These are phyloP conservation scores for Nettapus auritus DNA, from an alignment of 2,113 vertebrate genomes.

Conservation along the genomic window DNA sequence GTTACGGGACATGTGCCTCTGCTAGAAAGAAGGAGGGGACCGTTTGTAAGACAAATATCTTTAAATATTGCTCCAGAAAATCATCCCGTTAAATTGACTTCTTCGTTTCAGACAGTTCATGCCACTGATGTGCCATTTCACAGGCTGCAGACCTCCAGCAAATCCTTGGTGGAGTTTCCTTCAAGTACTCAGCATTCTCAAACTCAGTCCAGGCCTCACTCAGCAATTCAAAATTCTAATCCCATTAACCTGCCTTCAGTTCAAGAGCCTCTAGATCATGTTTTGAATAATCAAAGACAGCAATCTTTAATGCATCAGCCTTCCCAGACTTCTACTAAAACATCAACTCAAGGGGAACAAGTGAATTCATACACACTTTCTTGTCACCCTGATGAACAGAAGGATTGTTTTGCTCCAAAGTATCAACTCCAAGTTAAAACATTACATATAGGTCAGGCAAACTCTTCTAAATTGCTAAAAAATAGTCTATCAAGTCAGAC, in stretches of 20 bases:
- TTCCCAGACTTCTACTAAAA: conserved; percentile 73
- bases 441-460: conserved; percentile 79
- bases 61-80: conserved; percentile 90
- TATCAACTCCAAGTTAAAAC: conserved; percentile 89
- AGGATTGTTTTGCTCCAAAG: conserved; percentile 87
- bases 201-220: conserved; percentile 13
- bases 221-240: conserved; percentile 73
- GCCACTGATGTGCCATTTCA: conserved; percentile 71
- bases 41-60: conserved; percentile 94
- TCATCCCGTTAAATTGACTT: conserved; percentile 74
- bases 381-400: conserved; percentile 44
- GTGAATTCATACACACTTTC: background rate
- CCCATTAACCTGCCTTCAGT: conserved; percentile 66
- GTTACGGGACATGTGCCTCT: conserved; percentile 84
- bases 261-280: conserved; percentile 78
- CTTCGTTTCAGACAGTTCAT: conserved; percentile 76
- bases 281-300: conserved; percentile 81
- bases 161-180: conserved; percentile 58
- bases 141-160: conserved; percentile 71
- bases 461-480: conserved; percentile 74
- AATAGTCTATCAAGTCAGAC: conserved; percentile 78
- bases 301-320: conserved; percentile 74
- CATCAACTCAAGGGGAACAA: conserved; percentile 66
- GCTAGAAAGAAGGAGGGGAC: conserved; percentile 93
- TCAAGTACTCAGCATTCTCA: conserved; percentile 46